Evolutionary conservation across 2,888 invertebrate genomes (phyloP), one percentile per base, ranked within the genome.

Genomic region (Caradrina kadenii): DNA sequence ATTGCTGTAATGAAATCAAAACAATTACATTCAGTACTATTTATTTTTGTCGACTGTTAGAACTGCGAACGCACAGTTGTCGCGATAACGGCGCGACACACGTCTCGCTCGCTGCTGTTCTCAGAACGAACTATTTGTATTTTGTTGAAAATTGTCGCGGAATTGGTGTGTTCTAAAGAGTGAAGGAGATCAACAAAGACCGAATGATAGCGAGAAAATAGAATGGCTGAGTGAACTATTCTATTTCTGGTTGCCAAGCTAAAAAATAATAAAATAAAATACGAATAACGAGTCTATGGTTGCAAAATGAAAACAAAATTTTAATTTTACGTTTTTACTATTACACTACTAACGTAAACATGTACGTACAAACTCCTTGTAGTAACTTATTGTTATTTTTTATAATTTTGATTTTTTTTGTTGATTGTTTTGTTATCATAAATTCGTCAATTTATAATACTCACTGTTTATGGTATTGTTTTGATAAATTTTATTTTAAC

Each of bases 41-140:
- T 81, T 82, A 81, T 85, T 80, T 68, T 83, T 69, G 71, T 85
- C 76, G 76, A 78, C 82, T 83, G 71, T 65, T 86, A 87, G 84
- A 92, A 88, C 89, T 89, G 92, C 94, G 94, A 95, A 94, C 94
- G 95, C 95, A 95, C 95, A 92, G 92, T 90, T 90, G 91, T 90
- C 93, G 88, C 93, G 91, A 87, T 73, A 86, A 71, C 74, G 84
- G 84, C 90, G 93, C 90, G 87, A 94, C 92, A 79, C 73, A 91
- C 94, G 94, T 95, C 95, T 95, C 94, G 89, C 79, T 83, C 94
- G 92, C 90, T 79, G 79, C 73, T 86, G 83, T 86, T 89, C 87
- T 84, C 81, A 86, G 77, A 84, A 86, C 81, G 84, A 84, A 85
- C 83, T 85, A 64, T 68, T 74, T 74, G 71, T 45, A 45, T 63